A percentile compares a stretch with the other conserved stretches of the same genome.
phyloP scores from a whole-genome alignment of 2,797 vertebrate species.

The Rhinatrema bivittatum region DNA sequence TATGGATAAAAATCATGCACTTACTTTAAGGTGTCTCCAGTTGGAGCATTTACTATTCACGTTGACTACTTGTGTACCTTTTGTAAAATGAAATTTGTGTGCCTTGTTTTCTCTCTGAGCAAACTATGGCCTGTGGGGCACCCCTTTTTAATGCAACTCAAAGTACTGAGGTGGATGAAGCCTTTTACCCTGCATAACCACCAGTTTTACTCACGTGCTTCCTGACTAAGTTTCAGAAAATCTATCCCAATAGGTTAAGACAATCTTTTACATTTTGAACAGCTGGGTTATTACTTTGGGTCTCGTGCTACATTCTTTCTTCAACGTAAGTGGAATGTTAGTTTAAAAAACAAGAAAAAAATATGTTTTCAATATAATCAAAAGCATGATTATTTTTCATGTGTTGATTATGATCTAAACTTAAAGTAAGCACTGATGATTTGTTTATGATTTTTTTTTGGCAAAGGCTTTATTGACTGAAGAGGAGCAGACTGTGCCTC shows the following conservation, averaged over 20 bases:
- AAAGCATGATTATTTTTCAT: constrained; percentile 27
- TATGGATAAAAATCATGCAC: no score
- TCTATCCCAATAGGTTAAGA: constrained; percentile 1
- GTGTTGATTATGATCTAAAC: constrained; percentile 26
- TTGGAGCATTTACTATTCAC: no score
- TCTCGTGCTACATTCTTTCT: constrained; percentile 8
- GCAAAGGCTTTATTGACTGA: constrained; percentile 11
- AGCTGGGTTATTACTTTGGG: neutral
- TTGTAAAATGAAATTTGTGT: no score
- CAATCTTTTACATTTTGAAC: constrained; percentile 2
- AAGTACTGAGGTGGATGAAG: no score
- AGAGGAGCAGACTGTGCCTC: constrained; percentile 14
- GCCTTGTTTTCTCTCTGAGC: no score
- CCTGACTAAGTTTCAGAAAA: no score
- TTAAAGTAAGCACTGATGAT: constrained; percentile 13
- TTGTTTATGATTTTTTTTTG: constrained; percentile 29
- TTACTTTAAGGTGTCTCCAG: no score
- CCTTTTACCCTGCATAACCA: no score
- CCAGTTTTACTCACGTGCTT: no score
- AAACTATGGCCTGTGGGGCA: no score
- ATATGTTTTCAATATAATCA: constrained; percentile 26
- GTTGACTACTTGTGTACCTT: no score
- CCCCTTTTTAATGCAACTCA: no score
- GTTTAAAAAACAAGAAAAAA: constrained; percentile 21
- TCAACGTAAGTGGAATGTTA: neutral